Evolutionary conservation across 1,140 invertebrate species (phyloP).

Genomic region (Drosophila kanapiae): DNA sequence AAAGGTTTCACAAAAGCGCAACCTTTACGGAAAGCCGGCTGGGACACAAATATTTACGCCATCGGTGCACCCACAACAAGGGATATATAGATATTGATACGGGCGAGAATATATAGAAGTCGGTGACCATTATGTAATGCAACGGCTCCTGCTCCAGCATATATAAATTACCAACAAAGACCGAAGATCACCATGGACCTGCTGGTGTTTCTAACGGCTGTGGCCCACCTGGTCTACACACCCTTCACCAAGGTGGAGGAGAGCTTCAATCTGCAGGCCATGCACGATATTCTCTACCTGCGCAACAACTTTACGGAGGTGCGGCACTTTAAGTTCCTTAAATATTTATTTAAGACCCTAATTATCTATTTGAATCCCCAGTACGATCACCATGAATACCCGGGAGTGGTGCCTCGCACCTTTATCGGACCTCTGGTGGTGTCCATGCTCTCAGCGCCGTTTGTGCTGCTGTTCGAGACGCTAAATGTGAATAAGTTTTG

Average conservation of each 20-base stretch:
- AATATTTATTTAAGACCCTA: not conserved
- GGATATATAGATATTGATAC: slow-evolving; percentile 13
- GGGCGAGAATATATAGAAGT: slow-evolving; percentile 25
- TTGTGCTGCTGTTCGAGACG: slow-evolving; percentile 89
- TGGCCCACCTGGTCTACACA: slow-evolving; percentile 93
- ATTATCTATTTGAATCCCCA: slow-evolving; percentile 85
- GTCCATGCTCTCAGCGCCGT: slow-evolving; percentile 91
- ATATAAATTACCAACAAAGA: slow-evolving; percentile 18
- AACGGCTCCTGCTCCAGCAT: slow-evolving; percentile 28
- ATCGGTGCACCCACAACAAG: not conserved
- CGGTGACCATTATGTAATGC: slow-evolving; percentile 68
- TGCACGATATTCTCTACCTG: slow-evolving; percentile 98
- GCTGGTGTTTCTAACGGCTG: slow-evolving; percentile 88
- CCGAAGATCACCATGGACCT: slow-evolving; percentile 82
- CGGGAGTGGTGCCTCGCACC: slow-evolving; percentile 98
- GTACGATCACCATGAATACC: slow-evolving; percentile 99
- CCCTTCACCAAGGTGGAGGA: slow-evolving; percentile 99
- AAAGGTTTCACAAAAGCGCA: not conserved
- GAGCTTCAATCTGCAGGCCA: slow-evolving; percentile 99
- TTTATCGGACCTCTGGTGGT: slow-evolving; percentile 97
- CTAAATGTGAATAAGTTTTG: slow-evolving; percentile 94
- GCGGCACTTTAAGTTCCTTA: not conserved
- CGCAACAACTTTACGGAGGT: slow-evolving; percentile 94
- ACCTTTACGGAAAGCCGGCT: slow-evolving; percentile 13
- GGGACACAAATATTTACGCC: not conserved